phyloP scores from a whole-genome alignment of 2,888 invertebrate species.

The Galerucella nymphaeae region DNA sequence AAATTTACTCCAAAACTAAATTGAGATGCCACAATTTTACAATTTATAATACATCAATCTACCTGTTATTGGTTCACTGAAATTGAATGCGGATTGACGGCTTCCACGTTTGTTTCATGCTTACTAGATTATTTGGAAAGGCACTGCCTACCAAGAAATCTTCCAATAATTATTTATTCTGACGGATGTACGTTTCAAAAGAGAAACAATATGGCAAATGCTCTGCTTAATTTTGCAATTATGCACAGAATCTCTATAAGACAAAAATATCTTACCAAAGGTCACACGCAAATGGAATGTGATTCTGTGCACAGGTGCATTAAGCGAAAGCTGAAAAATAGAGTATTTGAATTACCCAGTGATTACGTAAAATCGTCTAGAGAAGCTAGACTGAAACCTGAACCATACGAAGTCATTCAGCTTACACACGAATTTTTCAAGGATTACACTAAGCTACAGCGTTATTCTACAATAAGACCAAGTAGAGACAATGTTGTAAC shows the following conservation, averaged over 20 bases:
- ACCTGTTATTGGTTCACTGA: constrained; percentile 50
- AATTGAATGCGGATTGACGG: constrained; percentile 33
- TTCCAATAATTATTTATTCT: constrained; percentile 11
- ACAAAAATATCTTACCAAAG: constrained; percentile 32
- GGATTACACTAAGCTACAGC: background rate
- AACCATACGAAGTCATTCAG: constrained; percentile 38
- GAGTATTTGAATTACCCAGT: constrained; percentile 2
- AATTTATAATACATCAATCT: constrained; percentile 35
- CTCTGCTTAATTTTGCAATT: background rate
- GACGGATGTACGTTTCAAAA: constrained; percentile 11
- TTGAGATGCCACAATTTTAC: constrained; percentile 43
- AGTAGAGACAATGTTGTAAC: constrained; percentile 25
- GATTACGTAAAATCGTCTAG: background rate
- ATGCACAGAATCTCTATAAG: constrained; percentile 22
- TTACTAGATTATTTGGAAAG: constrained; percentile 10
- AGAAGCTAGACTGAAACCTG: constrained; percentile 23
- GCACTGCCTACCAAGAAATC: constrained; percentile 19
- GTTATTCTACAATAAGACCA: constrained; percentile 14
- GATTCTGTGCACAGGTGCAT: constrained; percentile 26
- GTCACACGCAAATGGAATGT: background rate
- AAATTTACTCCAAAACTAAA: constrained; percentile 38
- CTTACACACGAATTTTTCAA: constrained; percentile 33
- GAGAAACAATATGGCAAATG: constrained; percentile 13
- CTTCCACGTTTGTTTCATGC: constrained; percentile 27
- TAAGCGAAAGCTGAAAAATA: constrained; percentile 25